phyloP scores from a whole-genome alignment of 2,113 vertebrate genomes.

The Apodemus sylvaticus region DNA sequence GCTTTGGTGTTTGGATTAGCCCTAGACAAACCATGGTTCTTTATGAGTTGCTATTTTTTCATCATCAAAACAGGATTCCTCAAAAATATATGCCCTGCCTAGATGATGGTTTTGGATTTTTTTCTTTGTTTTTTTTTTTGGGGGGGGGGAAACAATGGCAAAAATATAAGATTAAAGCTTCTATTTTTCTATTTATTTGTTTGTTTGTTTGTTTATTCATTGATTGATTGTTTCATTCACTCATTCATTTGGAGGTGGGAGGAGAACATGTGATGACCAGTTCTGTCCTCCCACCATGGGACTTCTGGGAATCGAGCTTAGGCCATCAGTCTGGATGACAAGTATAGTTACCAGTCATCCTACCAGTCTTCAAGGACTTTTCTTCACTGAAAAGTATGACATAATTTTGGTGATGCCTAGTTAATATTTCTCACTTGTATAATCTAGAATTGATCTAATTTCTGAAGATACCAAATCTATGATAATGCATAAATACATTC shows the following conservation, averaged over 20 bases:
- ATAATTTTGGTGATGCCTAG: not conserved
- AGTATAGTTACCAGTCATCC: not conserved
- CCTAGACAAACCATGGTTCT: not conserved
- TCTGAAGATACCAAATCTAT: not conserved
- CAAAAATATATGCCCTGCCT: not conserved
- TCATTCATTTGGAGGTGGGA: not conserved
- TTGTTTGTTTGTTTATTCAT: not conserved
- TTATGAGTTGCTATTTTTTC: not conserved
- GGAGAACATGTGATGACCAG: not conserved
- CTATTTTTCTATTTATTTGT: not conserved
- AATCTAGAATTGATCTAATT: not conserved
- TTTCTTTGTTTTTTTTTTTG: not conserved
- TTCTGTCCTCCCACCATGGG: not conserved
- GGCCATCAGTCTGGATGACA: not conserved
- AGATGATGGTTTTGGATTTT: not conserved
- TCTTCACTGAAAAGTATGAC: not conserved
- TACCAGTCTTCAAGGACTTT: not conserved
- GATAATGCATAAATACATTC: slow-evolving; percentile 9
- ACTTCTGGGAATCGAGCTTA: not conserved
- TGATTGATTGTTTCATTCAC: not conserved
- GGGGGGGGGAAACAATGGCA: not conserved
- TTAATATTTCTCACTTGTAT: not conserved
- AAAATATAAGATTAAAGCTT: not conserved
- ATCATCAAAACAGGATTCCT: not conserved
- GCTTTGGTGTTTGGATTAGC: not conserved